Base-by-base conservation (phyloP, 2,888 invertebrate genomes). In the Xestia xanthographa region DNA sequence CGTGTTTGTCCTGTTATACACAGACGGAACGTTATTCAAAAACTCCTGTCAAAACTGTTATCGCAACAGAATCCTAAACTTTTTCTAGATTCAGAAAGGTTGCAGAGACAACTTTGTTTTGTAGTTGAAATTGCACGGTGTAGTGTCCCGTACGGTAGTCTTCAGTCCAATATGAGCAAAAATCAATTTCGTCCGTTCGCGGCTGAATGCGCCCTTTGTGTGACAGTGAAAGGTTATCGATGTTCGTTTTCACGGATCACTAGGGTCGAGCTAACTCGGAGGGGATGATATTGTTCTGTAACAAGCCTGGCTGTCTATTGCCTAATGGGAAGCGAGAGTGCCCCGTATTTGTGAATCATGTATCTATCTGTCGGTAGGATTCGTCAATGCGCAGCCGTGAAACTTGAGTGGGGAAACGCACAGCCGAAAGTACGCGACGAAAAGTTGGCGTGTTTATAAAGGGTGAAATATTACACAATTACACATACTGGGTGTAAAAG, bases 181-280 rank as follows among this genome's bases (percentile, higher is more conserved):
- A 94, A 95, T 95, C 94, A 94, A 95, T 95, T 95, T 94, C 91
- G 94, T 91, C 91, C 91, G 91, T 94, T 95, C 94, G 88, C 94
- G 94, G 92, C 90, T 93, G 92, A 94, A 91, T 93, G 94, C 88
- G 89, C 89, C 94, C 93, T 95, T 95, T 95, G 95, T 95, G 92
- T 89, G 92, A 91, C 94, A 92, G 85, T 93, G 94, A 94, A 95
- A 95, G 94, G 95, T 95, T 95, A 95, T 95, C 94, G 94, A 91
- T 93, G 95, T 94, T 92, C 94, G 94, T 95, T 95, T 95, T 95
- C 93, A 95, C 93, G 94, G 93, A 91, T 93, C 93, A 93, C 92
- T 94, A 91, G 91, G 90, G 89, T 86, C 80, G 79, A 89, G 91
- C 90, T 90, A 89, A 89, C 87, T 86, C 85, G 73, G 85, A 76